These are phyloP conservation scores for Macropus fuliginosus DNA, from an alignment of 2,797 vertebrate species.

Conservation along the genomic window DNA sequence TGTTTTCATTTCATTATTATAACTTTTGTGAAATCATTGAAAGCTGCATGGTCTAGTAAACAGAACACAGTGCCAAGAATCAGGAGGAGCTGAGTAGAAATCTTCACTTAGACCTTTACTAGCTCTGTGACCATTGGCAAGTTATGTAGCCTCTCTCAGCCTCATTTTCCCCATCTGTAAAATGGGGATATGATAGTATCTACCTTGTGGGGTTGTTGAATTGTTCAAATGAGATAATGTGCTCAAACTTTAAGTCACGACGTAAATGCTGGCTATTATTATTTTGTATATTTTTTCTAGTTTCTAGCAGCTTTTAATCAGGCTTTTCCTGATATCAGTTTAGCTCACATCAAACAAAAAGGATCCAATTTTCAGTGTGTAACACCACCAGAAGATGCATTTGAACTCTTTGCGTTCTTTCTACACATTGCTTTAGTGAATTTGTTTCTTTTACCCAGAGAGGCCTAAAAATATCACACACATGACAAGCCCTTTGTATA, in stretches of 20 bases:
- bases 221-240: background rate
- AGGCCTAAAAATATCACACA: background rate
- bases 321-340: background rate
- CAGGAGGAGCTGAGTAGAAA: background rate
- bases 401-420: background rate
- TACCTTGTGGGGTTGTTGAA: background rate
- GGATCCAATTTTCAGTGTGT: background rate
- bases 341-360: background rate
- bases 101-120: background rate
- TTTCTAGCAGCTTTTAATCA: background rate
- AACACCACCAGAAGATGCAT: slow-evolving; percentile 16
- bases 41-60: background rate
- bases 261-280: background rate
- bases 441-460: slow-evolving; percentile 33
- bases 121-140: background rate
- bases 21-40: background rate
- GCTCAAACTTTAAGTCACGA: background rate
- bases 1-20: background rate
- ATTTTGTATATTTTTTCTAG: background rate
- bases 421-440: background rate
- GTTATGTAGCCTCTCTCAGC: background rate
- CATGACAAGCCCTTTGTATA: slow-evolving; percentile 21
- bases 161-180: background rate
- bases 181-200: background rate
- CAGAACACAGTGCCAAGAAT: background rate